Base-by-base conservation (phyloP, 2,113 vertebrate genomes). In the Laticauda colubrina region DNA sequence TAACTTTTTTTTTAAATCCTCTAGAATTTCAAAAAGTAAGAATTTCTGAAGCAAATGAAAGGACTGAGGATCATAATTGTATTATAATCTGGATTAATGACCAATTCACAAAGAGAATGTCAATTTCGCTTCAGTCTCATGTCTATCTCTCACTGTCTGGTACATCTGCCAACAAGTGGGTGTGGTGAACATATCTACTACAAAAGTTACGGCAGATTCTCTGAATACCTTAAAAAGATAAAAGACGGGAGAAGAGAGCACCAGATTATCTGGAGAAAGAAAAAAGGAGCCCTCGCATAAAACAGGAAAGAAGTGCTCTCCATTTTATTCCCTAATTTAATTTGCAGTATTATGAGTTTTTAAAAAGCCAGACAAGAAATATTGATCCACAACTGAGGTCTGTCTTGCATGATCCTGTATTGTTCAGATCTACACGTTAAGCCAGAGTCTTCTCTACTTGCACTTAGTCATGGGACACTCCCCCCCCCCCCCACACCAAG, bases 191-290 rank as follows among this genome's bases (percentile, higher is more conserved):
- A 56, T 93, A 3, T 61, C 91, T 10, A 10, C 14, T 34, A 59
- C 64, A 90, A 91, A 87, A n/a, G 81, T 59, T 86, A 59, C 12
- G 51, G 93, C 57, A 94, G 85, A 87, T 91, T 43, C 85, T 43
- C 89, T 92, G 92, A 89, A 93, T 69, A 91, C 94, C 55, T 51
- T 0, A 2, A 89, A n/a, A 0, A 90, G 95, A 96, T 96, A 95
- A 96, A 87, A 57, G 10, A 55, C 5, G 57, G 90, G 89, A 54
- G 81, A 61, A 93, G 20, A 81, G 5, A 0, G 2, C 45, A 93
- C 94, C 94, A 95, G 2, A 1, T 88, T 29, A 81, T 57, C 89
- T 43, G 85, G 55, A 81, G 34, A 90, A 90, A 93, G 88, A 53
- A 88, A 93, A 93, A 64, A 12, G 89, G 56, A 54, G 57, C 51